Evolutionary conservation across 2,888 invertebrate species (phyloP).

Genomic region (Allolobophora icterica): DNA sequence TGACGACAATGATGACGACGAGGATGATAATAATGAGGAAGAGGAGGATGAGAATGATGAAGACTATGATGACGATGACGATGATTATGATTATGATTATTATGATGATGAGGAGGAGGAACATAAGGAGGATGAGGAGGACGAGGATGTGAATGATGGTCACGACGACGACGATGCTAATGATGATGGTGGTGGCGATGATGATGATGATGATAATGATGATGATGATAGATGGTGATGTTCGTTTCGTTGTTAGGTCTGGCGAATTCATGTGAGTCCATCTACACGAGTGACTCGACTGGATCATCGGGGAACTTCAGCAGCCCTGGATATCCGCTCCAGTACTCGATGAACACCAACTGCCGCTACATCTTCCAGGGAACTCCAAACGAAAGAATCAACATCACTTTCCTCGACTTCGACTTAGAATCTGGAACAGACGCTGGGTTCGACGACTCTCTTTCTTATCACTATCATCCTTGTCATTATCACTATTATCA

Average conservation of each 20-base stretch:
- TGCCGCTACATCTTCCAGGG: constrained; percentile 59
- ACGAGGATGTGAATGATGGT: neutral
- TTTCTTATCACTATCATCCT: neutral
- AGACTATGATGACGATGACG: neutral
- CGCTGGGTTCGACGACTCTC: constrained; percentile 40
- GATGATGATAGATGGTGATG: neutral
- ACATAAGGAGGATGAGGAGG: neutral
- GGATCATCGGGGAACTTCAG: constrained; percentile 53
- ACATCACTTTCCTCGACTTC: constrained; percentile 49
- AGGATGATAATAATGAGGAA: constrained; percentile 31
- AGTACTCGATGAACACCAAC: constrained; percentile 54
- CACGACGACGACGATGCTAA: constrained; percentile 29
- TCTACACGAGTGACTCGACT: constrained; percentile 31
- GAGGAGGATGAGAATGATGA: constrained; percentile 26
- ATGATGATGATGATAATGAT: constrained; percentile 20
- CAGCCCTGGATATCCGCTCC: constrained; percentile 57
- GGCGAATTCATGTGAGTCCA: constrained; percentile 33
- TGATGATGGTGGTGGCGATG: constrained; percentile 25
- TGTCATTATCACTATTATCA: neutral
- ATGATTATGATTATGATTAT: no score
- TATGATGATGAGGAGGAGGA: neutral
- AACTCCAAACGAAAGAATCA: constrained; percentile 55
- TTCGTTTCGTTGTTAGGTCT: neutral
- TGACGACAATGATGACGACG: neutral
- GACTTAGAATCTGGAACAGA: constrained; percentile 43